Conservation (phyloP, 1,140 invertebrate species). For the Hyphantria cunea region DNA sequence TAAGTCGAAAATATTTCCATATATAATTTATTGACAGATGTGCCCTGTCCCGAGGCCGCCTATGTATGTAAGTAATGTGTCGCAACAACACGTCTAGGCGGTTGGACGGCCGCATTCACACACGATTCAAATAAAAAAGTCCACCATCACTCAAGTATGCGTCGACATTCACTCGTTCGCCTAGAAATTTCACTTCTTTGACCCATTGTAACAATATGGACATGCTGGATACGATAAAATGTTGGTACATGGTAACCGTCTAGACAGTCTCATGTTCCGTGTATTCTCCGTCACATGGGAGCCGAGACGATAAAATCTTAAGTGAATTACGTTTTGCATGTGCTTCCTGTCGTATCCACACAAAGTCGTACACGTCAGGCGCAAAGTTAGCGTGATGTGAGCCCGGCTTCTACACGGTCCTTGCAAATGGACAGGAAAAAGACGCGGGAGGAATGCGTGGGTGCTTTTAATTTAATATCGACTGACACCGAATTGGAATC, state of each 20-base stretch:
- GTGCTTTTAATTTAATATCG: constrained; percentile 81
- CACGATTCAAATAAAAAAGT: constrained; percentile 82
- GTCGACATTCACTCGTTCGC: constrained; percentile 73
- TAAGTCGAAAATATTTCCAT: constrained; percentile 15
- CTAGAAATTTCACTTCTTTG: constrained; percentile 69
- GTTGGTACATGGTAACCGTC: constrained; percentile 2
- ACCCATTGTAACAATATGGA: constrained; percentile 51
- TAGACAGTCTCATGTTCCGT: constrained; percentile 16
- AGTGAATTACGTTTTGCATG: constrained; percentile 27
- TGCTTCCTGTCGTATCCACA: constrained; percentile 49
- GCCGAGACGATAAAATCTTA: constrained; percentile 17
- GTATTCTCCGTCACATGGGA: constrained; percentile 1
- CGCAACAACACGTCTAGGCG: constrained; percentile 39
- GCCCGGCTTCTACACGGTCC: constrained; percentile 74
- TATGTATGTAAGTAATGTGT: constrained; percentile 39
- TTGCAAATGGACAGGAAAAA: constrained; percentile 81
- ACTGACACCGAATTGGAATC: constrained; percentile 79
- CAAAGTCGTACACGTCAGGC: constrained; percentile 42
- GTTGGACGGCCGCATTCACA: constrained; percentile 68
- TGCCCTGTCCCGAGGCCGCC: constrained; percentile 3
- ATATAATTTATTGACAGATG: constrained; percentile 14
- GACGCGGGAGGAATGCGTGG: constrained; percentile 77
- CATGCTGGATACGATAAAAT: constrained; percentile 30
- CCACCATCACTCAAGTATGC: constrained; percentile 80
- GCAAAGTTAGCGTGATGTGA: constrained; percentile 67